A percentile compares a stretch with the other conserved stretches of the same genome.
phyloP scores from a whole-genome alignment of 2,113 vertebrate genomes.

The Tichodroma muraria region DNA sequence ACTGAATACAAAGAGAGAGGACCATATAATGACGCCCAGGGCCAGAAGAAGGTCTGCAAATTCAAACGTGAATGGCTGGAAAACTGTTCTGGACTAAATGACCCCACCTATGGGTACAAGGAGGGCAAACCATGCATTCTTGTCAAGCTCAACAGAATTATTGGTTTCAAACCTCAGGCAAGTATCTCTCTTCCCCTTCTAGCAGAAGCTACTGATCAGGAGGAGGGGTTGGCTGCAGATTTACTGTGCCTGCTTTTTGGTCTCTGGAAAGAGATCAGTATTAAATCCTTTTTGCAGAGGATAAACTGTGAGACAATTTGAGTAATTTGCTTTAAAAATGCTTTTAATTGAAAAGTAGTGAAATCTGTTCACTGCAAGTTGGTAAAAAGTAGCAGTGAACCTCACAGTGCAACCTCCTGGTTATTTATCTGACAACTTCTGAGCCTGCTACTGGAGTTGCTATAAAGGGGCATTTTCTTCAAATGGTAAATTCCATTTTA shows the following conservation, averaged over 20 bases:
- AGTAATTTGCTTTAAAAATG: neutral
- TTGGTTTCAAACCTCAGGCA: slow-evolving; percentile 88
- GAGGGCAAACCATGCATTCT: slow-evolving; percentile 87
- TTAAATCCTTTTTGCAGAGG: neutral
- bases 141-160: slow-evolving; percentile 91
- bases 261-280: neutral
- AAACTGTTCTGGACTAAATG: slow-evolving; percentile 75
- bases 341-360: neutral
- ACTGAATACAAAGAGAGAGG: slow-evolving; percentile 67
- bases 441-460: neutral
- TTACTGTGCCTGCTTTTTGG: neutral
- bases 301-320: neutral
- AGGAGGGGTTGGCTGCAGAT: neutral
- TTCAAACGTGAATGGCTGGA: slow-evolving; percentile 77
- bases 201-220: neutral
- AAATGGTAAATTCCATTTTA: neutral
- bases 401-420: neutral
- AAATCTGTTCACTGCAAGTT: neutral
- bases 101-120: slow-evolving; percentile 76
- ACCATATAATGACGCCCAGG: slow-evolving; percentile 6
- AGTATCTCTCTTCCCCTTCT: slow-evolving; percentile 30
- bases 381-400: neutral
- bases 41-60: slow-evolving; percentile 76
- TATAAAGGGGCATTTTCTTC: neutral
- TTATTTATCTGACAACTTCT: neutral